A percentile compares a stretch with the other conserved stretches of the same genome.
phyloP scores from a whole-genome alignment of 92 coral and sea anemone genomes.

The Zoanthus sociatus region DNA sequence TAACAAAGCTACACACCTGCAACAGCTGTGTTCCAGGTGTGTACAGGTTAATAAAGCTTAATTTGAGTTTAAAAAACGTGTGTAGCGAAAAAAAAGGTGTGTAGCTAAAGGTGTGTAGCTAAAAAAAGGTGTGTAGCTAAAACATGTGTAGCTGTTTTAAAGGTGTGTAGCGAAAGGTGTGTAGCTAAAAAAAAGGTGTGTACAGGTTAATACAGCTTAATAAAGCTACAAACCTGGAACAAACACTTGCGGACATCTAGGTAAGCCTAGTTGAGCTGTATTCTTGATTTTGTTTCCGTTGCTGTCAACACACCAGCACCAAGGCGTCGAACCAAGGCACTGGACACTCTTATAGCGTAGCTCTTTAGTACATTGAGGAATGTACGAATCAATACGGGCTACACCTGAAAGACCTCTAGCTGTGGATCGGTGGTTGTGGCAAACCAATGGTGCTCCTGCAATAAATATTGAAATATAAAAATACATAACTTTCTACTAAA shows the following conservation, averaged over 20 bases:
- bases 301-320: slow-evolving; percentile 95
- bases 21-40: no score
- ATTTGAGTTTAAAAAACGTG: no score
- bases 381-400: slow-evolving; percentile 70
- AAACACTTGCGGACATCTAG: not conserved
- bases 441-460: slow-evolving; percentile 62
- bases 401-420: slow-evolving; percentile 72
- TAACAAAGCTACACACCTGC: not conserved
- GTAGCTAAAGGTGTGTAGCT: no score
- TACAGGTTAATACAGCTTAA: not conserved
- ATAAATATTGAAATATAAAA: not conserved
- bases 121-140: no score
- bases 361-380: slow-evolving; percentile 82
- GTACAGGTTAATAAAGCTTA: no score
- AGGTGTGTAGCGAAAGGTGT: no score
- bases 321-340: slow-evolving; percentile 76
- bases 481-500: not conserved
- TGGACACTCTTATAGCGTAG: slow-evolving; percentile 81
- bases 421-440: slow-evolving; percentile 66
- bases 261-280: slow-evolving; percentile 19
- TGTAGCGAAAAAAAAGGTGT: no score
- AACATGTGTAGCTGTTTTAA: no score
- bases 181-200: no score
- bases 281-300: slow-evolving; percentile 74
- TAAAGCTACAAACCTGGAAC: slow-evolving; percentile 1